phyloP scores from a whole-genome alignment of 2,113 vertebrate species.

The Coryphaenoides rupestris region DNA sequence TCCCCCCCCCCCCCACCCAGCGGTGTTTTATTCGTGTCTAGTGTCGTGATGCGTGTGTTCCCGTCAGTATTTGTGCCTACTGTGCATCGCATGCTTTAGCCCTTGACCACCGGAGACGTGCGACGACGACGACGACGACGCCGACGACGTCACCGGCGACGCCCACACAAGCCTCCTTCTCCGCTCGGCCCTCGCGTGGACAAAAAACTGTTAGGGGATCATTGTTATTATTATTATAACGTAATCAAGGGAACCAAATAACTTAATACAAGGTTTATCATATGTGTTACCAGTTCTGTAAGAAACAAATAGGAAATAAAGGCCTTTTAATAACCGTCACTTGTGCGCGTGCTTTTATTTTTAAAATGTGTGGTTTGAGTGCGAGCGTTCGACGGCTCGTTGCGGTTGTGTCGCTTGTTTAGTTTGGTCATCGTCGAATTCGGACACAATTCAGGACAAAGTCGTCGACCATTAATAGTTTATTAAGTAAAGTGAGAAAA shows the following conservation, averaged over 20 bases:
- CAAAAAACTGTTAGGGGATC: constrained; percentile 68
- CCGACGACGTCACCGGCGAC: no score
- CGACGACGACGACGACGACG: no score
- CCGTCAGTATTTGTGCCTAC: constrained; percentile 79
- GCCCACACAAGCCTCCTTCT: constrained; percentile 74
- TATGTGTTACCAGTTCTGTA: constrained; percentile 81
- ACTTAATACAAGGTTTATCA: constrained; percentile 77
- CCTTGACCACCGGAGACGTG: constrained; percentile 75
- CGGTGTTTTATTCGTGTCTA: constrained; percentile 72
- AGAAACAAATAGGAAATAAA: constrained; percentile 80
- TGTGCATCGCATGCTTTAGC: constrained; percentile 82
- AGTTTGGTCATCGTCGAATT: no score
- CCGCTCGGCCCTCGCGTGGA: constrained; percentile 67
- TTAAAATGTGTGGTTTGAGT: background rate
- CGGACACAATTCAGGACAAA: background rate
- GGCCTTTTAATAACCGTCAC: constrained; percentile 74
- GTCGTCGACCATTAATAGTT: constrained; percentile 29
- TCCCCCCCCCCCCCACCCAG: constrained; percentile 21
- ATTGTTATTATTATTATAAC: constrained; percentile 61
- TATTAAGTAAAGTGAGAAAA: constrained; percentile 42
- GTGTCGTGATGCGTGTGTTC: constrained; percentile 76
- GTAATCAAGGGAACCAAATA: constrained; percentile 79
- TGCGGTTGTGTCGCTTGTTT: no score
- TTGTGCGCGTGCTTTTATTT: constrained; percentile 3
- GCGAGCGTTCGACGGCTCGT: no score